phyloP scores from a whole-genome alignment of 2,888 invertebrate genomes.

The Nymphalis c-album region DNA sequence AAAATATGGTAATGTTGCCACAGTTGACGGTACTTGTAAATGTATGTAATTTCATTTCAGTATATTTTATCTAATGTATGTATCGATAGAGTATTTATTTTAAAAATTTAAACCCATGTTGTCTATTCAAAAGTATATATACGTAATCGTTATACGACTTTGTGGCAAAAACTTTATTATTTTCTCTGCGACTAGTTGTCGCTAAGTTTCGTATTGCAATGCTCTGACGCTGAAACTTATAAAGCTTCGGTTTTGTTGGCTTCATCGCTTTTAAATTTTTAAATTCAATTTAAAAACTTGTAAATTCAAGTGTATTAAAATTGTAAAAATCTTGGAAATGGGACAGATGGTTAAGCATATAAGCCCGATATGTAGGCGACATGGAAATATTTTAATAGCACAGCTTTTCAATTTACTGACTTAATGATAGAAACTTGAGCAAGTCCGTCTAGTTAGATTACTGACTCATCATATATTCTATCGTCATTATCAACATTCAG shows the following conservation, averaged over 20 bases:
- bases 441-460: too few relatives aligned
- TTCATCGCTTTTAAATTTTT: constrained; percentile 23
- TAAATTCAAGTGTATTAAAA: constrained; percentile 4
- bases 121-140: not conserved
- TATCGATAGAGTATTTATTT: too few relatives aligned
- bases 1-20: too few relatives aligned
- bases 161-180: constrained; percentile 21
- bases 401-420: too few relatives aligned
- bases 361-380: too few relatives aligned
- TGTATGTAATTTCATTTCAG: too few relatives aligned
- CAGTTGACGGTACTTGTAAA: too few relatives aligned
- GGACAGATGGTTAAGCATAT: not conserved
- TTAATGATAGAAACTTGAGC: too few relatives aligned
- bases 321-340: not conserved
- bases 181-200: constrained; percentile 24
- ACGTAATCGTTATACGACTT: constrained; percentile 10
- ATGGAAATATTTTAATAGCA: too few relatives aligned
- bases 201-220: constrained; percentile 10
- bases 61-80: too few relatives aligned
- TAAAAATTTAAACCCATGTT: not conserved
- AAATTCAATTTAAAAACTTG: constrained; percentile 20
- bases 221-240: constrained; percentile 4
- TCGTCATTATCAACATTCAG: too few relatives aligned
- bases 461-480: too few relatives aligned
- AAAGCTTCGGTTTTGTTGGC: constrained; percentile 22